Base-by-base conservation (phyloP, 2,113 vertebrate species). In the Lophochroa leadbeateri region DNA sequence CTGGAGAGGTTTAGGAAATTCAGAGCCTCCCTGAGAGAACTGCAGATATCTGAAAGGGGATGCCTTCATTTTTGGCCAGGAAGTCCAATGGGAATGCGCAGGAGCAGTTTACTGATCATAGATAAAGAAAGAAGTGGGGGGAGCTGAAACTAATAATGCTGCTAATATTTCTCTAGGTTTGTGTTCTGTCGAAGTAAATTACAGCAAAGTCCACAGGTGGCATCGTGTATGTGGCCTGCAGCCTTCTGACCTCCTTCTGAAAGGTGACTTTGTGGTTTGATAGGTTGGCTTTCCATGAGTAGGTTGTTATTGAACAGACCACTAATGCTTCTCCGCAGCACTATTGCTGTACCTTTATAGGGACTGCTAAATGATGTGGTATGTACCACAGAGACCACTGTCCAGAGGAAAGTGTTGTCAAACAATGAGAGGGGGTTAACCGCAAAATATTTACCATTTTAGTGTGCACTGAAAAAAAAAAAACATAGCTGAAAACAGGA, bases 321-420 rank as follows among this genome's bases (percentile, higher is more conserved):
- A 23, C 90, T 71, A 85, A 86, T 76, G 44, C 78, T 82, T 88
- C 85, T 95, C 67, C 74, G 44, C 72, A 81, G 87, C 87, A 69
- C 71, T 64, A 15, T 44, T 87, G 87, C 92, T 83, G 24, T 35
- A 65, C 92, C 82, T 91, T 93, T 77, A 60, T 63, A 76, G 60
- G 80, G 67, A 63, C 75, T 89, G 77, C 90, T 86, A 53, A 82
- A 52, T 58, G 68, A 39, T 85, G 92, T 90, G 95, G 87, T 77
- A 17, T 43, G 82, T 83, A 88, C 91, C 97, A 94, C 81, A 86
- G 81, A 79, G 74, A 75, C 81, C 90, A 76, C 91, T 84, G 94
- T 77, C 86, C 86, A 37, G 76, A 47, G 60, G 19, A 81, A 74
- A 60, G 69, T 52, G 58, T 50, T 46, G 68, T 72, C 76, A 64